Evolutionary conservation across 2,797 vertebrate species (phyloP).

Genomic region (Balearica regulorum): DNA sequence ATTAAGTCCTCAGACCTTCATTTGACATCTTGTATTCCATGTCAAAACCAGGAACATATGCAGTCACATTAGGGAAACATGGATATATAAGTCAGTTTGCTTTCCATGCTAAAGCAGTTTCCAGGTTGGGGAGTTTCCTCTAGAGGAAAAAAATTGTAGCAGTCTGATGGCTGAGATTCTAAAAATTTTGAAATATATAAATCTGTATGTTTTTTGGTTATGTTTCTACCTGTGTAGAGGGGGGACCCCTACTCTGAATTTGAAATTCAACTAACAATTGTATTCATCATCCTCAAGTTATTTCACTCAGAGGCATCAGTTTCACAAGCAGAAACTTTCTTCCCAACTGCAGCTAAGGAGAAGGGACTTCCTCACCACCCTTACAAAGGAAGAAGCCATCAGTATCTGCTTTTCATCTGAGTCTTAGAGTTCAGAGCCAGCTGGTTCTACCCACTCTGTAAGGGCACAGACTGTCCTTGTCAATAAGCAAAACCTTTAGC

Average conservation of each 20-base stretch:
- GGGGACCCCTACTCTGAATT: neutral
- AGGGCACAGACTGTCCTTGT: neutral
- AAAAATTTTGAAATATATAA: neutral
- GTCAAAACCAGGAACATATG: neutral
- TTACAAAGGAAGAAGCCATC: accelerated
- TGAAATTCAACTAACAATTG: neutral
- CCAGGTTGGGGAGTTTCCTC: neutral
- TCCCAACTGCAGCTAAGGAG: neutral
- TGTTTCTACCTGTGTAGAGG: neutral
- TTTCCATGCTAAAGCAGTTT: neutral
- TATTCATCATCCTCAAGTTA: neutral
- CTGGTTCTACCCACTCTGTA: accelerated
- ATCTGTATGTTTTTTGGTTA: neutral
- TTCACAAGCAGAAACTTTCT: neutral
- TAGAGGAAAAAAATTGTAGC: neutral
- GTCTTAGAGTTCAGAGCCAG: neutral
- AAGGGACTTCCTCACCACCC: neutral
- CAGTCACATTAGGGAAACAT: neutral
- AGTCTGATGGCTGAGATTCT: neutral
- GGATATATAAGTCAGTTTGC: neutral
- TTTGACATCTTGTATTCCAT: neutral
- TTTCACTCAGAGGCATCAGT: neutral
- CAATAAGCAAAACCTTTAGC: neutral
- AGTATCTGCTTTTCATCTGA: neutral
- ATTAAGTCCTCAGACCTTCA: neutral